phyloP scores from a whole-genome alignment of 2,888 invertebrate genomes.

The Synanthedon vespiformis region DNA sequence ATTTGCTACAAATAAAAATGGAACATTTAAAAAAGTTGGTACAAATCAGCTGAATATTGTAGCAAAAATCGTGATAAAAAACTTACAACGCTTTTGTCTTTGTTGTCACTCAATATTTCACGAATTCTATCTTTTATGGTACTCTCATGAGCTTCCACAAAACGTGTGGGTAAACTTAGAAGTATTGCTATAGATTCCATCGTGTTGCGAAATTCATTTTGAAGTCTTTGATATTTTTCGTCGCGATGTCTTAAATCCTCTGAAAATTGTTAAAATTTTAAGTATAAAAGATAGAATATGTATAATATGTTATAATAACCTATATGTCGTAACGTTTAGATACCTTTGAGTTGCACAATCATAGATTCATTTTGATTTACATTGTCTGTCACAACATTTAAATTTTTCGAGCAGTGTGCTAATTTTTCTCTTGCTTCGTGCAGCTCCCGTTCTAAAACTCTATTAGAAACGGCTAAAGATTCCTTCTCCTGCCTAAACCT shows the following conservation, averaged over 20 bases:
- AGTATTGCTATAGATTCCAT: conserved; percentile 79
- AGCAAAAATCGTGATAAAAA: neutral
- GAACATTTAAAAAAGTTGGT: neutral
- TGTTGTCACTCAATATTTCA: conserved; percentile 81
- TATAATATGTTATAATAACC: conserved; percentile 3
- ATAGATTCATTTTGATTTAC: conserved; percentile 77
- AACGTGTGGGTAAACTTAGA: conserved; percentile 77
- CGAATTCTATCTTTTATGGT: conserved; percentile 83
- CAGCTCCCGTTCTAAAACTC: conserved; percentile 80
- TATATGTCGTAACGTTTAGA: no score
- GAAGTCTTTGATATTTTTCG: conserved; percentile 75
- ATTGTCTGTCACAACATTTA: conserved; percentile 76
- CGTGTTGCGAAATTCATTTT: conserved; percentile 76
- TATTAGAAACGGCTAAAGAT: conserved; percentile 77
- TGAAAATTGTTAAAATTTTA: conserved; percentile 28
- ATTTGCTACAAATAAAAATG: conserved; percentile 70
- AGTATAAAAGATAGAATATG: neutral
- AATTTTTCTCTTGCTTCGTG: conserved; percentile 77
- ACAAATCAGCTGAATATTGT: conserved; percentile 4
- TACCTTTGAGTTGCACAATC: conserved; percentile 77
- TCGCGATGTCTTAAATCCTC: conserved; percentile 78
- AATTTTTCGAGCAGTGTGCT: conserved; percentile 72
- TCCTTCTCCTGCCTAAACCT: conserved; percentile 84
- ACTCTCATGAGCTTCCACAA: conserved; percentile 82
- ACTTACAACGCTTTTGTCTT: conserved; percentile 80